phyloP scores from a whole-genome alignment of 2,113 vertebrate genomes.

The Panthera uncia region DNA sequence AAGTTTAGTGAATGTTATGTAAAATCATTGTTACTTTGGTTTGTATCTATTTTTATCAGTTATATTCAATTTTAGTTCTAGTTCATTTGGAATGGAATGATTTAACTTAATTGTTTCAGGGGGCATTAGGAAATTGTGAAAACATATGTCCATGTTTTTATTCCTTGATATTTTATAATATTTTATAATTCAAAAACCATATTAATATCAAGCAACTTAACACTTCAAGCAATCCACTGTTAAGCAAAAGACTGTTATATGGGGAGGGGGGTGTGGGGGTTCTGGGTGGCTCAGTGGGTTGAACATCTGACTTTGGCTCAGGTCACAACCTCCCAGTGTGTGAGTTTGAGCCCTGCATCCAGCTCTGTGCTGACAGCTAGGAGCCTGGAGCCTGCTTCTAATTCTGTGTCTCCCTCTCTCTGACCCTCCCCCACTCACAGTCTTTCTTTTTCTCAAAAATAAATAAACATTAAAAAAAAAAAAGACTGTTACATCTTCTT shows the following conservation, averaged over 20 bases:
- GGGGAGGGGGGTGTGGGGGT: too few relatives aligned
- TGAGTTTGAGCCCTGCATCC: too few relatives aligned
- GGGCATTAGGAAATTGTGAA: not conserved
- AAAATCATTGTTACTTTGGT: not conserved
- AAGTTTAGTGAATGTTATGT: not conserved
- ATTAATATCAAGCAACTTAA: not conserved
- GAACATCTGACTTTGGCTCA: too few relatives aligned
- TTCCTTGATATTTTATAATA: conserved; percentile 8
- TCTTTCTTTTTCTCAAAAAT: too few relatives aligned
- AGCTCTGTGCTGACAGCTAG: too few relatives aligned
- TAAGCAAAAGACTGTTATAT: not conserved
- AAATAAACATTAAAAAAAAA: too few relatives aligned
- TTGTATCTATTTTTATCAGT: not conserved
- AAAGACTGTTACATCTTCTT: not conserved
- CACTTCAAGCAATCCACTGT: not conserved
- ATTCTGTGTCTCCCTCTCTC: too few relatives aligned
- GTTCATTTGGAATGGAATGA: not conserved
- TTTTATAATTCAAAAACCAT: not conserved
- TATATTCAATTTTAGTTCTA: not conserved
- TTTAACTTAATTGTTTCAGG: not conserved
- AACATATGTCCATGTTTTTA: not conserved
- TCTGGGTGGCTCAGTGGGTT: too few relatives aligned
- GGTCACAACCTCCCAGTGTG: too few relatives aligned
- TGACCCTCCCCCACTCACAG: too few relatives aligned
- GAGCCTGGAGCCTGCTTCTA: too few relatives aligned